Conservation (phyloP, 2,797 vertebrate genomes). For the Sylvia borin region DNA sequence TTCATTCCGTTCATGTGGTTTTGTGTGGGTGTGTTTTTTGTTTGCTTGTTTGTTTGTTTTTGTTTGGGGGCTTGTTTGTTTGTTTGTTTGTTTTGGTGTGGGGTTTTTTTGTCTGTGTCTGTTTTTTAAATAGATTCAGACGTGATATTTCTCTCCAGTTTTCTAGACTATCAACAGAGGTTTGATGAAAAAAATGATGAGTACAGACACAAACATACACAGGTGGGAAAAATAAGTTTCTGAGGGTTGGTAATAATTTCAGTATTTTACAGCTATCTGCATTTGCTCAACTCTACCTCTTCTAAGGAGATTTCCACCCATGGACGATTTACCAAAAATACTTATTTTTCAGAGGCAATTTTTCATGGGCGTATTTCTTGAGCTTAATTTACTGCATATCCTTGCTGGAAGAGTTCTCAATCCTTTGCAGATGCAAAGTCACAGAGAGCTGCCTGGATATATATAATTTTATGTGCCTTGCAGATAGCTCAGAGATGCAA, state of each 20-base stretch:
- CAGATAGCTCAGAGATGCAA: conserved; percentile 31
- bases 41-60: too few relatives aligned
- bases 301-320: neutral
- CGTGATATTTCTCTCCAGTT: neutral
- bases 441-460: conserved; percentile 2
- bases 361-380: conserved; percentile 12
- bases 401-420: conserved; percentile 41
- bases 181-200: neutral
- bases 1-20: too few relatives aligned
- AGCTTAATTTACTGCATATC: conserved; percentile 43
- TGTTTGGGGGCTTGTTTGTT: too few relatives aligned
- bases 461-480: conserved; percentile 22
- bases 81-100: too few relatives aligned
- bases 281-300: neutral
- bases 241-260: neutral
- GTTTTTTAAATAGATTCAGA: neutral
- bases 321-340: neutral
- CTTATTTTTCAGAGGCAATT: neutral
- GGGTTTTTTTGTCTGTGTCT: neutral
- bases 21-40: too few relatives aligned
- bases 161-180: neutral
- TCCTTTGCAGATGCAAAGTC: neutral
- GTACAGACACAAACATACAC: neutral
- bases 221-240: neutral
- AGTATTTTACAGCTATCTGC: neutral